Evolutionary conservation across 2,888 invertebrate species (phyloP), one percentile per base, ranked within the genome.

Genomic region (Onthophagus sagittarius): DNA sequence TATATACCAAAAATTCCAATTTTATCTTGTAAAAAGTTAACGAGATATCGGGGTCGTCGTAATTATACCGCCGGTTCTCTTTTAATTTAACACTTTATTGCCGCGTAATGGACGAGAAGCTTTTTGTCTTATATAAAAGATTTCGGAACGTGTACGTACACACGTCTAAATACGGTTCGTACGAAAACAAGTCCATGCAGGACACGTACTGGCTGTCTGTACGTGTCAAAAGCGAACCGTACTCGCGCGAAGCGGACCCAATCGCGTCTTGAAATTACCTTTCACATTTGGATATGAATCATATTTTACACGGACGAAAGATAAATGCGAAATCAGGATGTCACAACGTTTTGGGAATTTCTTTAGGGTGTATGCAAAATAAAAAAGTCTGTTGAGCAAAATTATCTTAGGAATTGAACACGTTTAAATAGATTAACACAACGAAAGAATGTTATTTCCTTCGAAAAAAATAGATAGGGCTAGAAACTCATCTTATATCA

Each of bases 221-320:
- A 81, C 82, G 80, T 82, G 83, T 82, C 82, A 81, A 79, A 78
- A 75, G 75, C 78, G 80, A 78, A 76, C 77, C 80, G 77, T 80
- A 53, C 11, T 11, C 39, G 23, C 80, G 79, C 82, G 83, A 82
- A 81, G 80, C 79, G 80, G 79, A 80, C 80, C 82, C 82, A 82
- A 82, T 82, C 80, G 80, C 78, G 80, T 79, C 80, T 82, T 80
- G 81, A 81, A 82, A 82, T 83, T 82, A 81, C 82, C 82, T 81
- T 82, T 82, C 82, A 82, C 82, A 82, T 82, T 80, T 79, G 78
- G 80, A 81, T 81, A 81, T 81, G 81, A 81, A 82, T 81, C 81
- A 80, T 78, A 80, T 78, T 78, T 77, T 77, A 72, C 74, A 73
- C 31, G 31, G 31, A n/a, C 75, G 74, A 75, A 75, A 77, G 76